Evolutionary conservation across 1,140 invertebrate genomes (phyloP).

Genomic region (Adoxophyes honmai): DNA sequence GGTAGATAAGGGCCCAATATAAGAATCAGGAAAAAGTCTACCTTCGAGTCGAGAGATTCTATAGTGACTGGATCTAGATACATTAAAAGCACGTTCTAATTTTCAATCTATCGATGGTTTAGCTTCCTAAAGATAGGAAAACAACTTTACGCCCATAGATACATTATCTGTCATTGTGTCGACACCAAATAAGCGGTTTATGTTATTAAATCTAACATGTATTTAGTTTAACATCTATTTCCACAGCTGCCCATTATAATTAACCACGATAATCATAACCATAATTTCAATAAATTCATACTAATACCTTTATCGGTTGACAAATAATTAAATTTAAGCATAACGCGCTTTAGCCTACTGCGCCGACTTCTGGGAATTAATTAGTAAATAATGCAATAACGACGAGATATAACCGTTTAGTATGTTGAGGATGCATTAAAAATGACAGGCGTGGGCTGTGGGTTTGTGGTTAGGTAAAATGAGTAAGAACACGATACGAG

Average conservation of each 20-base stretch:
- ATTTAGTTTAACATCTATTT: not conserved
- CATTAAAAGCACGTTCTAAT: too few species aligned
- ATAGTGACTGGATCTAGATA: too few species aligned
- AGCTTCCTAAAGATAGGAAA: too few species aligned
- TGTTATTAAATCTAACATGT: not conserved
- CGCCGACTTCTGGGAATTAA: constrained; percentile 3
- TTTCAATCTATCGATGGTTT: too few species aligned
- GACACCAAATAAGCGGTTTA: too few species aligned
- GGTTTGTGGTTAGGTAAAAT: not conserved
- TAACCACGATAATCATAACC: not conserved
- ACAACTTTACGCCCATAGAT: too few species aligned
- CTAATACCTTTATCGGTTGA: not conserved
- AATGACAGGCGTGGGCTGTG: constrained; percentile 3
- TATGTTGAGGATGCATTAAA: constrained; percentile 11
- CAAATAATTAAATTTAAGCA: constrained; percentile 5
- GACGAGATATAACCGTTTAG: not conserved
- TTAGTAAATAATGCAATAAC: constrained; percentile 12
- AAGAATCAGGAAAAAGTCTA: too few species aligned
- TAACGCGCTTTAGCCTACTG: not conserved
- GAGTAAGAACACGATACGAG: not conserved
- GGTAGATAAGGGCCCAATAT: too few species aligned
- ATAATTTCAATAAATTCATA: not conserved
- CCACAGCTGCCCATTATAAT: not conserved
- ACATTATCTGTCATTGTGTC: too few species aligned
- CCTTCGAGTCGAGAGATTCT: too few species aligned